Percentiles rank a stretch among this genome's conserved stretches.
Evolutionary conservation across 2,113 vertebrate genomes (phyloP).

Genomic region (Lynx canadensis): DNA sequence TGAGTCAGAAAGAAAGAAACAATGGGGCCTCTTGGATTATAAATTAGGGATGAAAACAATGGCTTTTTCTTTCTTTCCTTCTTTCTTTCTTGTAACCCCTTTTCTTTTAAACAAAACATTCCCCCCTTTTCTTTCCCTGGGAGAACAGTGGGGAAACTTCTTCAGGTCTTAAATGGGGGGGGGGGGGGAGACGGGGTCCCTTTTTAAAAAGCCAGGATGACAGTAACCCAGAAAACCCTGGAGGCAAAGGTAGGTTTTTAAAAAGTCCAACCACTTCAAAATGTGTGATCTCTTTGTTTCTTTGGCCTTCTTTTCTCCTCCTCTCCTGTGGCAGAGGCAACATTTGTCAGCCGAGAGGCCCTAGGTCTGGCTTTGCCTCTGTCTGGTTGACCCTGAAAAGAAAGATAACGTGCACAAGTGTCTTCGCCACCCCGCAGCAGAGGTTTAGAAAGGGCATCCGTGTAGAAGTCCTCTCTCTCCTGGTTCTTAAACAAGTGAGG

Average conservation of each 20-base stretch:
- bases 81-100: conserved; percentile 45
- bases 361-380: conserved; percentile 60
- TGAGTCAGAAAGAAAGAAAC: conserved; percentile 71
- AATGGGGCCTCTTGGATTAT: conserved; percentile 77
- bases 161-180: conserved; percentile 73
- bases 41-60: conserved; percentile 83
- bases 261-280: conserved; percentile 67
- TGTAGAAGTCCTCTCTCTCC: background rate
- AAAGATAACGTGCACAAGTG: background rate
- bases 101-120: conserved; percentile 74
- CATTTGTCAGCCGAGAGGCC: conserved; percentile 27
- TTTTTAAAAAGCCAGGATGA: conserved; percentile 72
- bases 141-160: conserved; percentile 66
- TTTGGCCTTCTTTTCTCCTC: background rate
- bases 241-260: conserved; percentile 77
- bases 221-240: conserved; percentile 70
- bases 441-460: background rate
- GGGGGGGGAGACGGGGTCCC: conserved; percentile 52
- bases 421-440: background rate
- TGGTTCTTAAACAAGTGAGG: conserved; percentile 14
- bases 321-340: conserved; percentile 48
- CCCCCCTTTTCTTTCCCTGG: conserved; percentile 48
- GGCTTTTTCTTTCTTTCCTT: conserved; percentile 60
- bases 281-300: conserved; percentile 62
- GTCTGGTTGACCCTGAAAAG: conserved; percentile 66